Base-by-base conservation (phyloP, 2,888 invertebrate genomes). In the Catonia carolina region DNA sequence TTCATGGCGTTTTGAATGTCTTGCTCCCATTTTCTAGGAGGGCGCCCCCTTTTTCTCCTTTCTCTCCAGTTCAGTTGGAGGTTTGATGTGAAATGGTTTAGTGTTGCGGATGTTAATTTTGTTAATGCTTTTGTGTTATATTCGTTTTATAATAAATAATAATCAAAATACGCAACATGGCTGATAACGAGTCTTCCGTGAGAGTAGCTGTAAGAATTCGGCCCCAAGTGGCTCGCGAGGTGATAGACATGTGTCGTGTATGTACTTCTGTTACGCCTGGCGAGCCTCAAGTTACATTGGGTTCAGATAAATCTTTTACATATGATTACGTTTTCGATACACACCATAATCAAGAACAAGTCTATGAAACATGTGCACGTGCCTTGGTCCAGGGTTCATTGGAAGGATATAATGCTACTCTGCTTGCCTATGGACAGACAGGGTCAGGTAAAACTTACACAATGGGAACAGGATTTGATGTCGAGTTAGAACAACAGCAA, bases 361-460 rank as follows among this genome's bases (percentile, higher is more conserved):
- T 99, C 22, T 99, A 96, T 72, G 81, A 85, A 45, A 81, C 81
- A 10, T 91, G 92, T 69, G 93, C 95, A 52, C 81, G 84, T 56
- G 81, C 84, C 53, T 81, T 99, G 57, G 88, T 99, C 64, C 90
- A 93, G 64, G 90, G 95, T 27, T 89, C 95, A 7, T 81, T 98
- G 58, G 89, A 94, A 68, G 98, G 98, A 56, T 97, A 94, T 76
- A 98, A 99, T 77, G 98, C 97, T 14, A 98, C 98, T 10, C 91
- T 98, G 39, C 80, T 99, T 67, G 98, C 98, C 0, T 96, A 96
- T 75, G 95, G 95, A 64, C 95, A 95, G 83, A 99, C 99, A 47
- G 98, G 98, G 2, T 95, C 95, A 36, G 98, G 98, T 2, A 99
- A 99, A 77, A 99, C 98, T 0, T 96, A 93, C 74, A 95, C 96